Evolutionary conservation across 2,113 vertebrate genomes (phyloP), one percentile per base, ranked within the genome.

Genomic region (Amia ocellicauda): DNA sequence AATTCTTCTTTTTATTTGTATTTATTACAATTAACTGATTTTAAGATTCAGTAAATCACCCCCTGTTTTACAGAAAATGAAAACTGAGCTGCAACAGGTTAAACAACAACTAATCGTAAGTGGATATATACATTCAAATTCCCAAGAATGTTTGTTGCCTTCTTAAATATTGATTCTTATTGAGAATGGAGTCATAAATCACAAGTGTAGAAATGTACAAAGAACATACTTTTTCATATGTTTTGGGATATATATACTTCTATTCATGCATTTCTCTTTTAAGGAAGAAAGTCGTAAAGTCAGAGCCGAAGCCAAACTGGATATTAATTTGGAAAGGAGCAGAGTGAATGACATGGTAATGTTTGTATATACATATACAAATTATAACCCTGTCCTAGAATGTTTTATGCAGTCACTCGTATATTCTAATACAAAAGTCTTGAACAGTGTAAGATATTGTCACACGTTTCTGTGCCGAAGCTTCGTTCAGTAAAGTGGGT

Each of bases 311-410:
- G 88, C 92, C 66, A 96, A 94, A 72, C 80, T 99, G 40, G 95
- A 99, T 70, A 93, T 98, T 69, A 99, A 98, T 78, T 81, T 99
- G 72, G 94, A 98, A 76, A 88, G 92, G 50, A 98, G 95, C 85
- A 78, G 94, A 71, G 86, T 95, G 49, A 91, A 89, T 0, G 96
- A 99, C 64, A 89, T 94, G 91, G 95, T 97, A 80, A 80, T 36
- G 11, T 36, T 10, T 36, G n/a, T n/a, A n/a, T n/a, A n/a, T n/a
- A n/a, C n/a, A n/a, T n/a, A n/a, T n/a, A n/a, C n/a, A n/a, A n/a
- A n/a, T n/a, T n/a, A n/a, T n/a, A n/a, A n/a, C n/a, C n/a, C n/a
- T n/a, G n/a, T n/a, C n/a, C n/a, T n/a, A n/a, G n/a, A n/a, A n/a
- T n/a, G n/a, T n/a, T n/a, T n/a, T n/a, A n/a, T n/a, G n/a, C n/a